Evolutionary conservation across 2,113 vertebrate species (phyloP), one percentile per base, ranked within the genome.

Genomic region (Daphoenositta chrysoptera): DNA sequence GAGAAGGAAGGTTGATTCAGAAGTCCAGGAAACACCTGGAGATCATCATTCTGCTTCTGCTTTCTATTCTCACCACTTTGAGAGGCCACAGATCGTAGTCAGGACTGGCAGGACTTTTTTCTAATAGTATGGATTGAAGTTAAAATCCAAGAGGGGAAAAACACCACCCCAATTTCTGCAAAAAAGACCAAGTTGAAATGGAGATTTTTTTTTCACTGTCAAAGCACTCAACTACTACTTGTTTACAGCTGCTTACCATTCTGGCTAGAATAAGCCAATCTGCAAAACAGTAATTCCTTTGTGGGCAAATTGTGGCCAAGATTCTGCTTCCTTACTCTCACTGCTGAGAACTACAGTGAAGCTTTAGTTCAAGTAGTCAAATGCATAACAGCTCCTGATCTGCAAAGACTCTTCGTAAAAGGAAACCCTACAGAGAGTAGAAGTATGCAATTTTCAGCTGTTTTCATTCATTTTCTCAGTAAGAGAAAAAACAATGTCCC

Each of bases 391-490:
- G 83, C 83, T 94, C 73, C 94, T 53, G 48, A 77, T 89, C 54
- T 86, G 60, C 77, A 96, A 53, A 69, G 75, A 42, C 56, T 94
- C 40, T 73, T 78, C 56, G 58, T 23, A 90, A 92, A 90, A 84
- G 40, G 26, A 78, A 95, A 69, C 60, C 85, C 86, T 47, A 75
- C 15, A 84, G 92, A 87, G 53, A 70, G 30, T 44, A 40, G 88
- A 96, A 89, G 27, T 13, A 77, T 58, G 77, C 39, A 50, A 37
- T 63, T 92, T 90, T 81, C 75, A 83, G 72, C 57, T 90, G 77
- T 61, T 91, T 93, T 88, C 45, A 79, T 79, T 89, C 39, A 91
- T 90, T 95, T 93, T 83, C 61, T 76, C 56, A 77, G 48, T 31
- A 65, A 85, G 70, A 75, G 56, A 66, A 51, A 58, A 94, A 79